Evolutionary conservation across 2,888 invertebrate genomes (phyloP), one percentile per base, ranked within the genome.

Genomic region (Adineta ricciae): DNA sequence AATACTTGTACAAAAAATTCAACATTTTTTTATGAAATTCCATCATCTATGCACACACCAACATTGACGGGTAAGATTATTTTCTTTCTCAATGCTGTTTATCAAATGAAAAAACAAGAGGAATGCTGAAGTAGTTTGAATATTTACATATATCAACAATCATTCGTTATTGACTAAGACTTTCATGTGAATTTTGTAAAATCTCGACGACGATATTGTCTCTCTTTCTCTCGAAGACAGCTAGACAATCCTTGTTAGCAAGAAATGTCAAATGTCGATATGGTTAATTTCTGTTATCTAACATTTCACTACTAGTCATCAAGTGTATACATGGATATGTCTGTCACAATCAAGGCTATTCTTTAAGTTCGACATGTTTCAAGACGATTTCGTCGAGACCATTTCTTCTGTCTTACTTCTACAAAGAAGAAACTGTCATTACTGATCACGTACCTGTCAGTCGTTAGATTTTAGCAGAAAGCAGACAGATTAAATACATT

Each of bases 1-100:
- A 78, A 78, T 78, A 78, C 78, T 41, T 78, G 78, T 78, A 78
- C 78, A 78, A 78, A 78, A 78, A 41, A 78, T 78, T n/a, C 9
- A 41, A 41, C 78, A 41, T 78, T 78, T 78, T 78, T 41, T 78
- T 78, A 78, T n/a, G 78, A 78, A 24, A 78, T 78, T 9, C 78
- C 78, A 41, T 9, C 41, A 11, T 2, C 2, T 41, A 41, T 78
- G n/a, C 78, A 38, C 41, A 78, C 41, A 78, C 14, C 78, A 78
- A 41, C 78, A 41, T 41, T 41, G 24, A 41, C 24, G 14, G 78
- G 78, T 78, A 11, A 78, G 41, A 14, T 21, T 21, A 16, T 52
- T 64, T 64, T 64, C 16, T 64, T 32, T 32, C 16, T 32, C 27
- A 2, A 64, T 27, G 27, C 32, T 27, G 16, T 64, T 32, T 64